phyloP scores from a whole-genome alignment of 2,113 vertebrate genomes.

The Proteles cristata region DNA sequence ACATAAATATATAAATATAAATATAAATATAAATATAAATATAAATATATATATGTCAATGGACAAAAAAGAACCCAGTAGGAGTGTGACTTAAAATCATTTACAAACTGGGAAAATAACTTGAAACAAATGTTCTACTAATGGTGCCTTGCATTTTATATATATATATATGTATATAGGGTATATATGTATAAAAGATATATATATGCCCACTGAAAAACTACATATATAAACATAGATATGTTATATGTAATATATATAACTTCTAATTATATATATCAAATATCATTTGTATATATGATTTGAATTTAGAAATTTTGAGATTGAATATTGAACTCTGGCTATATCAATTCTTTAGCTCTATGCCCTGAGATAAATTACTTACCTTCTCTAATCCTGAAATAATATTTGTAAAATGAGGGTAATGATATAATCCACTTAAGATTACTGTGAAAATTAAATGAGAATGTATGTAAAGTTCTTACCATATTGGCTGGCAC shows the following conservation, averaged over 20 bases:
- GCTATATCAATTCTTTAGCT: not conserved
- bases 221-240: not conserved
- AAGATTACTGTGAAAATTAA: not conserved
- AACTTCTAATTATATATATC: not conserved
- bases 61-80: not conserved
- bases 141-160: not conserved
- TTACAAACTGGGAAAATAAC: not conserved
- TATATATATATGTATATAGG: not conserved
- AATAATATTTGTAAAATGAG: not conserved
- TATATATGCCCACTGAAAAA: not conserved
- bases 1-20: too few species aligned
- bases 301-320: not conserved
- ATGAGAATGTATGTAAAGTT: not conserved
- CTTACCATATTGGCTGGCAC: not conserved
- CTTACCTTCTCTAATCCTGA: not conserved
- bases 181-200: not conserved
- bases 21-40: not conserved
- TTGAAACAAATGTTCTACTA: not conserved
- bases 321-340: slow-evolving; percentile 6
- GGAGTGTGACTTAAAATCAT: not conserved
- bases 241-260: not conserved
- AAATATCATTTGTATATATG: not conserved
- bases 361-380: not conserved
- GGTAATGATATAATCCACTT: not conserved
- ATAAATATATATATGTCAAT: not conserved